Evolutionary conservation across 2,113 vertebrate genomes (phyloP), one percentile per base, ranked within the genome.

Genomic region (Lipophrys pholis): DNA sequence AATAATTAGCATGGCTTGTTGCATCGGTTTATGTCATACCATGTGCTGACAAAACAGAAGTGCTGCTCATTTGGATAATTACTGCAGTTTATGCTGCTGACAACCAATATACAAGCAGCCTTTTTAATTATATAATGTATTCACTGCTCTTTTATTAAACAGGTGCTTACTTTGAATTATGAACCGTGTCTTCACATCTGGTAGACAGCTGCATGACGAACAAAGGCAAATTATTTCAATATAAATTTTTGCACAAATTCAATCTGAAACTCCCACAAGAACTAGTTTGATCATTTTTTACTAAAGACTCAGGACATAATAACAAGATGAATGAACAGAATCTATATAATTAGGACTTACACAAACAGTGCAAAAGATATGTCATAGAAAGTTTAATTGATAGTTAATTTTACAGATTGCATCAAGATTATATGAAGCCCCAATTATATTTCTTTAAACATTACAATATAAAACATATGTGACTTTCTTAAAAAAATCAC

Each of bases 161-260:
- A 48, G 59, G 17, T 49, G 54, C 42, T 74, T 15, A 52, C 48
- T 60, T 49, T 51, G 55, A 69, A 69, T 48, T 1, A 12, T 14
- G 17, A 7, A 42, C 40, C 35, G 8, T 59, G 16, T 42, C 16
- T 5, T 41, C 36, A 43, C 15, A 41, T 2, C 10, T 7, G 58
- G 14, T 41, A 42, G 12, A 60, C 12, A 49, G 6, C 45, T 52
- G 52, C 46, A 62, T 46, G 11, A 61, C 63, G 41, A 62, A 15
- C 15, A 17, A 5, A 10, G 3, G 45, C 42, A 69, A n/a, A 58
- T 58, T 50, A 9, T 30, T 30, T 30, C 21, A 50, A 16, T 50
- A 8, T 16, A 50, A 50, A 17, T 46, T 14, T 46, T 11, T 46
- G 12, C 11, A 46, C 11, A 46, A 12, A 46, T 42, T 14, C 21